Percentiles rank a stretch among this genome's conserved stretches.
These are phyloP conservation scores for Helleia helle DNA, from an alignment of 2,888 invertebrate genomes.

Conservation along the genomic window DNA sequence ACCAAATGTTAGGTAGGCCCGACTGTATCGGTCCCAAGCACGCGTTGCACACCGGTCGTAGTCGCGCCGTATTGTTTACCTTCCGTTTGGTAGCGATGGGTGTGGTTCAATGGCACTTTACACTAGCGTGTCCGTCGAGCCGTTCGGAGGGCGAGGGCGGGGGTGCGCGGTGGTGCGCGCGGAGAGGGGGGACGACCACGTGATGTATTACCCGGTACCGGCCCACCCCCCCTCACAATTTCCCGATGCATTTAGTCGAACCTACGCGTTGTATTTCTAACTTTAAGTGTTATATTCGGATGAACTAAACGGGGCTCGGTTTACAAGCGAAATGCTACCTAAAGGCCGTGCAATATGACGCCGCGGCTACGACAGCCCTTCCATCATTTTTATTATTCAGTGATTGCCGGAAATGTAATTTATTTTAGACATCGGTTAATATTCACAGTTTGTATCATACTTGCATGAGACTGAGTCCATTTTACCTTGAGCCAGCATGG, in stretches of 20 bases:
- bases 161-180: no score
- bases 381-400: slow-evolving; percentile 11
- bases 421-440: slow-evolving; percentile 6
- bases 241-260: slow-evolving; percentile 31
- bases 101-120: slow-evolving; percentile 39
- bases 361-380: slow-evolving; percentile 10
- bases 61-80: slow-evolving; percentile 21
- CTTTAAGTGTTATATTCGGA: slow-evolving; percentile 22
- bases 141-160: no score
- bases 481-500: slow-evolving; percentile 10
- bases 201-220: slow-evolving; percentile 32
- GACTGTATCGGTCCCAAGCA: slow-evolving; percentile 7
- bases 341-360: slow-evolving; percentile 14
- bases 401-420: slow-evolving; percentile 12
- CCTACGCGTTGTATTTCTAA: slow-evolving; percentile 37
- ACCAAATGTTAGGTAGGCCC: slow-evolving; percentile 31
- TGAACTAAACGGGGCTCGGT: slow-evolving; percentile 17
- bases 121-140: slow-evolving; percentile 25
- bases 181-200: slow-evolving; percentile 30
- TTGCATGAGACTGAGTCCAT: slow-evolving; percentile 13
- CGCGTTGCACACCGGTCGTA: slow-evolving; percentile 9
- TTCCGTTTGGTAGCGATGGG: slow-evolving; percentile 29
- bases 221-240: slow-evolving; percentile 23
- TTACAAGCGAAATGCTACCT: slow-evolving; percentile 20
- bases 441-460: slow-evolving; percentile 10